A percentile compares a stretch with the other conserved stretches of the same genome.
Evolutionary conservation across 2,888 invertebrate genomes (phyloP).

Genomic region (Chesias legatella): DNA sequence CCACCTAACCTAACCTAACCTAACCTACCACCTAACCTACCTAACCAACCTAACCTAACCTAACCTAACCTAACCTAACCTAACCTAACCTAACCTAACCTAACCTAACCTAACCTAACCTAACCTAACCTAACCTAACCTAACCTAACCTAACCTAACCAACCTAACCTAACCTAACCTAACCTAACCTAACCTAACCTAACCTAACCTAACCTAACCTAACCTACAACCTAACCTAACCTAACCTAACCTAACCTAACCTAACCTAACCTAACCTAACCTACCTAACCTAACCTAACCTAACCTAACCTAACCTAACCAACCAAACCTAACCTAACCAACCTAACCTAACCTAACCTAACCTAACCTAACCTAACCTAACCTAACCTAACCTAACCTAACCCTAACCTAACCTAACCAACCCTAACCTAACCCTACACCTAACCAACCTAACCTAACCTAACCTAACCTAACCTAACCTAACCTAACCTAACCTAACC

Average conservation of each 20-base stretch:
- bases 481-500: conserved; percentile 15
- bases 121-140: conserved; percentile 27
- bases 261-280: conserved; percentile 1
- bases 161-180: conserved; percentile 12
- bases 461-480: conserved; percentile 15
- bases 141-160: conserved; percentile 24
- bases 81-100: conserved; percentile 23
- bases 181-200: background rate
- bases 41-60: conserved; percentile 22
- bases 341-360: conserved; percentile 14
- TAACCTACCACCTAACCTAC: conserved; percentile 20
- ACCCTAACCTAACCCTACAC: conserved; percentile 15
- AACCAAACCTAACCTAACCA: conserved; percentile 15
- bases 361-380: conserved; percentile 15
- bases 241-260: conserved; percentile 13
- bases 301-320: conserved; percentile 12
- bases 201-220: conserved; percentile 5
- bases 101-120: conserved; percentile 25
- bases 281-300: conserved; percentile 22
- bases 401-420: conserved; percentile 22
- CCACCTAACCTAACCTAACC: conserved; percentile 12
- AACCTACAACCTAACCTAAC: conserved; percentile 13
- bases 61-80: conserved; percentile 26
- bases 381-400: conserved; percentile 12
- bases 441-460: conserved; percentile 14